Base-by-base conservation (phyloP, 2,888 invertebrate species). In the Agonopterix arenella region DNA sequence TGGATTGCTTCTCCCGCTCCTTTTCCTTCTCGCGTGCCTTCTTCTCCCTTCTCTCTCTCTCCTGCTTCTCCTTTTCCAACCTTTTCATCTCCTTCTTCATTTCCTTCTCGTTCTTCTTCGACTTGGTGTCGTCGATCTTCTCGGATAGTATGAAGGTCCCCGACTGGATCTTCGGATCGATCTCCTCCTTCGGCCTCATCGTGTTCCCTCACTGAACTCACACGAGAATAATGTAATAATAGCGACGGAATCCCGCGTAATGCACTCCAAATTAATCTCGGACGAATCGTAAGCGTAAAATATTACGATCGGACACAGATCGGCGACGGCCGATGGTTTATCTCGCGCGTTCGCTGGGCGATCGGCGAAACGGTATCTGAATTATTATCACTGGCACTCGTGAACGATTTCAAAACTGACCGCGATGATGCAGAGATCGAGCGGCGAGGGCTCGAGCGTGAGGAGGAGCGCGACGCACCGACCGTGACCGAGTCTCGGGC, bases 111-210 rank as follows among this genome's bases (percentile, higher is more conserved):
- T 59, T 85, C 59, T 83, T 89, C 68, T 81, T 85, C 58, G 78
- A 75, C 70, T 89, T 84, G 49, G 86, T 82, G 62, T 90, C 88
- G 66, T 90, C 90, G 47, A 89, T 86, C 65, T 90, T 90, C 69
- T 91, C 91, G 60, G 90, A 88, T 62, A 91, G 72, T 52, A 91
- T 91, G 68, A 91, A 88, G 59, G 90, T 88, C 66, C 89, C 90
- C 54, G 81, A 79, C 59, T 88, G 85, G 71, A 84, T 66, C 60
- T 84, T 85, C 56, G 76, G 56, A 62, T 84, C 85, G 58, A 54
- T 51, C 65, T 80, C 80, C 56, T 86, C 89, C 67, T 88, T 89
- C 52, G 89, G 86, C 67, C 88, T 77, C 89, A 89, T 89, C 52
- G 63, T 68, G 54, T 52, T 57, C 68, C 67, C 64, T 53, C 53